Evolutionary conservation across 2,888 invertebrate species (phyloP).

Genomic region (Tholera decimalis): DNA sequence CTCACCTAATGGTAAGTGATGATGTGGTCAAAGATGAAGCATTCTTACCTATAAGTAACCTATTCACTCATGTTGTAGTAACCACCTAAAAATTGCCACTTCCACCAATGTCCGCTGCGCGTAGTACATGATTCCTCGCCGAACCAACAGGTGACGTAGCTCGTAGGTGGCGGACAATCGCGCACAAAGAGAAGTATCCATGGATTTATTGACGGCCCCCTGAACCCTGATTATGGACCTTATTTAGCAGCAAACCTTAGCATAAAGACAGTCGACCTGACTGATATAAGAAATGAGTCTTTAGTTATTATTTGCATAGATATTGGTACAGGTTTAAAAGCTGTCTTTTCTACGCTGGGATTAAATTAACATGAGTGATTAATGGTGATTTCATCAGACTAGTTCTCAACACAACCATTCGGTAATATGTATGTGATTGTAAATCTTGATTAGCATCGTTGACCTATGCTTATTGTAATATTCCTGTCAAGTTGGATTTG

Average conservation of each 20-base stretch:
- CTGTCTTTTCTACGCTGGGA: neutral
- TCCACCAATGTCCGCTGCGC: constrained; percentile 19
- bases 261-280: constrained; percentile 47
- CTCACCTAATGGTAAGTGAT: too few species aligned
- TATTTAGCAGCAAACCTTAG: constrained; percentile 56
- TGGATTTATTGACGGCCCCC: constrained; percentile 60
- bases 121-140: constrained; percentile 22
- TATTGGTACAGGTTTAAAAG: constrained; percentile 23
- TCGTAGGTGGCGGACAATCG: constrained; percentile 64
- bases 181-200: constrained; percentile 62
- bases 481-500: neutral
- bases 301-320: constrained; percentile 36
- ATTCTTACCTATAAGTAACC: too few species aligned
- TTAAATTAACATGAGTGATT: constrained; percentile 21
- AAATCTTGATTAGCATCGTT: constrained; percentile 11
- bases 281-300: constrained; percentile 34
- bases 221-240: constrained; percentile 64
- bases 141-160: constrained; percentile 50
- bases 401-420: constrained; percentile 17
- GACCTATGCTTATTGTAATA: constrained; percentile 1
- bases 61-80: too few species aligned
- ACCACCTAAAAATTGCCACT: too few species aligned
- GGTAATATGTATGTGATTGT: constrained; percentile 11
- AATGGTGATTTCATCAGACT: constrained; percentile 22
- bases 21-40: too few species aligned